Evolutionary conservation across 2,888 invertebrate genomes (phyloP).

Genomic region (Agonopterix heracliana): DNA sequence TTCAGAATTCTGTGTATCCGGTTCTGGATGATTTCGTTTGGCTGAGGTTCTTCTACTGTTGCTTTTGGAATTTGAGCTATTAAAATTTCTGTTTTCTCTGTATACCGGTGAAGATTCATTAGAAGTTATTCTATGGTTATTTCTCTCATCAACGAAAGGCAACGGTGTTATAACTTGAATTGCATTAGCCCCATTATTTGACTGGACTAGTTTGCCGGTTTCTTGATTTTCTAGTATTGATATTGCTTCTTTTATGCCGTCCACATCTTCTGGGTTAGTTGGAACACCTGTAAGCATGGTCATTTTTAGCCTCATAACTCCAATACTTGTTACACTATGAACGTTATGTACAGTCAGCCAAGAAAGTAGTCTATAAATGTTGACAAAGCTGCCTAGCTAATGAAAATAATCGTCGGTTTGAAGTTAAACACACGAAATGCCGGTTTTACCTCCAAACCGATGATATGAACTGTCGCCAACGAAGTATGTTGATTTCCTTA

Average conservation of each 20-base stretch:
- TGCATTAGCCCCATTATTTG: slow-evolving; percentile 22
- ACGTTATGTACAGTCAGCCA: no score
- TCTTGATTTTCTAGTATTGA: slow-evolving; percentile 60
- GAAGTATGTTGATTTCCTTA: no score
- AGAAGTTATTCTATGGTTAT: slow-evolving; percentile 31
- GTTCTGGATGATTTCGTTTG: slow-evolving; percentile 28
- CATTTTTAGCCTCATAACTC: no score
- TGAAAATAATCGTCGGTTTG: no score
- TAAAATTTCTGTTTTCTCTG: slow-evolving; percentile 49
- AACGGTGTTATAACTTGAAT: slow-evolving; percentile 54
- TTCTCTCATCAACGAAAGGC: slow-evolving; percentile 55
- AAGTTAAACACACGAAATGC: no score
- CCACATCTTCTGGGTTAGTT: slow-evolving; percentile 53
- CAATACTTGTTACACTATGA: no score
- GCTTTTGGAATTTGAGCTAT: slow-evolving; percentile 27
- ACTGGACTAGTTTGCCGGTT: slow-evolving; percentile 22
- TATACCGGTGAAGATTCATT: slow-evolving; percentile 52
- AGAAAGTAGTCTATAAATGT: no score
- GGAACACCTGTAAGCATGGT: slow-evolving; percentile 38
- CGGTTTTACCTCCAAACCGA: no score
- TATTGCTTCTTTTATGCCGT: slow-evolving; percentile 64
- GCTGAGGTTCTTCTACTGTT: slow-evolving; percentile 21
- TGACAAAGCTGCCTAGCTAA: no score
- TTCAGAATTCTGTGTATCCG: slow-evolving; percentile 22
- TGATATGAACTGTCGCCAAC: no score